Base-by-base conservation (phyloP, 2,888 invertebrate species). In the Selenia dentaria region DNA sequence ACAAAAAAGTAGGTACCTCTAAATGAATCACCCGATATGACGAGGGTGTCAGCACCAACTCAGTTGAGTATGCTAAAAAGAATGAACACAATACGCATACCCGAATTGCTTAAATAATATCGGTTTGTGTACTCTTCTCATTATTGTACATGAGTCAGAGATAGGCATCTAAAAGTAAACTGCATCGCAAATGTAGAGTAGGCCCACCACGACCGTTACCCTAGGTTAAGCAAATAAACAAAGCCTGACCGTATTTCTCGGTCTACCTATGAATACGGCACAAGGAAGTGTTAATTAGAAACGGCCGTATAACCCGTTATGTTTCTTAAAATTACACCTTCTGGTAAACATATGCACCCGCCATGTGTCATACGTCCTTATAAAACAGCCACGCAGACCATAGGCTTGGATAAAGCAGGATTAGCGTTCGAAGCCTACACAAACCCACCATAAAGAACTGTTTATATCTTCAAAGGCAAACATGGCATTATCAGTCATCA, bases 351-450 rank as follows among this genome's bases (percentile, higher is more conserved):
- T 64, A 79, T 83, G 84, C 81, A 86, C 68, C 67, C 62, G 50
- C 79, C 80, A 75, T 88, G 84, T 88, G 89, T 87, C 89, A 87
- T 66, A 59, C 50, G 55, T 62, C 66, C 79, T 70, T 88, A 88
- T 89, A 88, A 79, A 87, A 82, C 68, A 53, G 46, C 60, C 52
- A 45, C 58, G 54, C 57, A 44, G 54, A 52, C 34, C 57, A 53
- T 39, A 16, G 31, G 38, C 20, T 40, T 42, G 59, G 67, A 73
- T 79, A 81, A 66, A 75, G 48, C 49, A 55, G 81, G 79, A 84
- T 81, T 64, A 81, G 63, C 66, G 38, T 48, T 51, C 67, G 62
- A 45, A 56, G 56, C 32, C 33, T 48, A 27, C 55, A 51, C 50
- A 41, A 51, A 12, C 14, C 8, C 34, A 24, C 10, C 13, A 26